Evolutionary conservation across 2,113 vertebrate genomes (phyloP).

Genomic region (Notothenia coriiceps): DNA sequence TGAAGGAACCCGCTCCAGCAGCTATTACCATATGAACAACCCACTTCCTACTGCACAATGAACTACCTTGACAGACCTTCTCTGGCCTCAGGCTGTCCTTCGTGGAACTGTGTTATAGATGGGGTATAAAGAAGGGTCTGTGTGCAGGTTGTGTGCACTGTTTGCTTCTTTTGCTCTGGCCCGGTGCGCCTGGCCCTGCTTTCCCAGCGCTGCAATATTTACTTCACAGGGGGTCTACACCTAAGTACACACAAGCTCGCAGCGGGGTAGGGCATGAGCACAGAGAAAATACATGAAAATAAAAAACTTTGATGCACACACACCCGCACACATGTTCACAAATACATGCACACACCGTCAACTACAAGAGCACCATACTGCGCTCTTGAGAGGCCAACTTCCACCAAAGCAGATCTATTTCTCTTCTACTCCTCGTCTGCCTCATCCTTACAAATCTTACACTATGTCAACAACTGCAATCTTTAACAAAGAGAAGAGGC

Average conservation of each 20-base stretch:
- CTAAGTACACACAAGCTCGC: conserved; percentile 68
- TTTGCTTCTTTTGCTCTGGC: conserved; percentile 43
- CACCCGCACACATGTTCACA: conserved; percentile 46
- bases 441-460: conserved; percentile 34
- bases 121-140: conserved; percentile 76
- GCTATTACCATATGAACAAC: conserved; percentile 82
- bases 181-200: conserved; percentile 44
- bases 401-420: conserved; percentile 57
- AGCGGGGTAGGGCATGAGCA: conserved; percentile 53
- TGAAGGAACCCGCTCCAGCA: conserved; percentile 74
- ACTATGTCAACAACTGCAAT: conserved; percentile 48
- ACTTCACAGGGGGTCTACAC: conserved; percentile 61
- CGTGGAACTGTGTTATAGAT: conserved; percentile 69
- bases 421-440: conserved; percentile 41
- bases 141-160: conserved; percentile 59
- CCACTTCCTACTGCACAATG: conserved; percentile 74
- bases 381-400: conserved; percentile 54
- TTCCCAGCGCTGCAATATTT: conserved; percentile 68
- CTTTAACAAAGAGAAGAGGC: conserved; percentile 17
- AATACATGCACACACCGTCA: conserved; percentile 62
- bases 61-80: conserved; percentile 75
- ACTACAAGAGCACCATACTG: conserved; percentile 58
- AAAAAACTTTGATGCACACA: conserved; percentile 62
- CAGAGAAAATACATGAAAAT: conserved; percentile 64
- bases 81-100: conserved; percentile 72